Conservation (phyloP, 2,113 vertebrate species). For the Scophthalmus maximus region DNA sequence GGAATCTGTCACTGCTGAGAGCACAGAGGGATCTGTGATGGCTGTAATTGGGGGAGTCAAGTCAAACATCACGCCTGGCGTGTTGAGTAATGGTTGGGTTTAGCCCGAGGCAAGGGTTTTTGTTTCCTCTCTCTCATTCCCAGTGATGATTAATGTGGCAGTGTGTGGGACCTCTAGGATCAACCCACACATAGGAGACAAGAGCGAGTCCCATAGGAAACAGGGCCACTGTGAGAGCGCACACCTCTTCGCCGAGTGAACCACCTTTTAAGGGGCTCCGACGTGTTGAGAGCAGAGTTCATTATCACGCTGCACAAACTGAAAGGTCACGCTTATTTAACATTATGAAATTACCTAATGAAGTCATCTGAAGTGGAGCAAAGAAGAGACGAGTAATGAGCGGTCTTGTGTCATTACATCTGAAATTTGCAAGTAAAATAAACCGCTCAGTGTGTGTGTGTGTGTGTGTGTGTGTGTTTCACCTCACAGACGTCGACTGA, state of each 20-base stretch:
- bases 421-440: slow-evolving; percentile 55
- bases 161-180: slow-evolving; percentile 64
- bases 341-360: slow-evolving; percentile 14
- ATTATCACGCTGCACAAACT: too few species aligned
- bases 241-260: slow-evolving; percentile 13
- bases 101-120: slow-evolving; percentile 69
- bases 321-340: slow-evolving; percentile 32
- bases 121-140: slow-evolving; percentile 74
- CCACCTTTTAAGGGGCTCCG: slow-evolving; percentile 1
- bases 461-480: slow-evolving; percentile 21
- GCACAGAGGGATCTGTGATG: slow-evolving; percentile 55
- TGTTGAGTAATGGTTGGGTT: slow-evolving; percentile 74
- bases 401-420: slow-evolving; percentile 37
- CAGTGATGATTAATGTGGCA: slow-evolving; percentile 71
- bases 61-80: slow-evolving; percentile 72
- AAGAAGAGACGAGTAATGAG: slow-evolving; percentile 38
- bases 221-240: slow-evolving; percentile 35
- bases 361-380: slow-evolving; percentile 28
- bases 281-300: too few species aligned
- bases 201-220: slow-evolving; percentile 55
- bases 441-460: slow-evolving; percentile 17
- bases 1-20: slow-evolving; percentile 63
- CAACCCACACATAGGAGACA: slow-evolving; percentile 39
- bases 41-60: slow-evolving; percentile 72
- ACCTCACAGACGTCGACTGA: slow-evolving; percentile 19